These are phyloP conservation scores for Sorex fumeus DNA, from an alignment of 2,113 vertebrate genomes.

Conservation along the genomic window DNA sequence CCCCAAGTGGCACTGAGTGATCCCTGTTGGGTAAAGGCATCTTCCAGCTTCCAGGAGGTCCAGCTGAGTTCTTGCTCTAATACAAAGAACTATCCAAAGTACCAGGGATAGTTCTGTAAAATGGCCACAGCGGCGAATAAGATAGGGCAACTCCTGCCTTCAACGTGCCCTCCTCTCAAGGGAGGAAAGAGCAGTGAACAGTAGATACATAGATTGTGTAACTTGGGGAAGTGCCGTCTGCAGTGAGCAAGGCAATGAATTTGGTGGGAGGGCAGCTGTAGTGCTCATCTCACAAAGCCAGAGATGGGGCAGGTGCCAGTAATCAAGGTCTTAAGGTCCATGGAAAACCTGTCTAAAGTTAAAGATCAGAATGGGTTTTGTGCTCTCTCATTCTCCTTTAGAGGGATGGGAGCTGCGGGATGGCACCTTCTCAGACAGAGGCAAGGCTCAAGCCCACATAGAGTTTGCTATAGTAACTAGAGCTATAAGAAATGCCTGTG, in stretches of 20 bases:
- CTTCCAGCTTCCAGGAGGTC: neutral
- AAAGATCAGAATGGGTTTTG: neutral
- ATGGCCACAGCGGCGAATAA: accelerated
- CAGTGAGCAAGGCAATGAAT: neutral
- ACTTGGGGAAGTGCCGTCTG: neutral
- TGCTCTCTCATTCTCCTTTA: neutral
- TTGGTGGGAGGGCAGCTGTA: neutral
- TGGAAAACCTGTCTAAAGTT: neutral
- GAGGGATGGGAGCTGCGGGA: neutral
- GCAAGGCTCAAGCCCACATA: neutral
- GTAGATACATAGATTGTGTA: accelerated
- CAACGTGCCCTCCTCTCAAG: neutral
- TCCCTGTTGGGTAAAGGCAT: accelerated
- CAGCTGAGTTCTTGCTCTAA: neutral
- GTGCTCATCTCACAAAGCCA: neutral
- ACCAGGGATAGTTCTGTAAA: neutral
- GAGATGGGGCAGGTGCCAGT: accelerated
- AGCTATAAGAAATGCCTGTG: neutral
- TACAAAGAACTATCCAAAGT: neutral
- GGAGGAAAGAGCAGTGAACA: neutral
- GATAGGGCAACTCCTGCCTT: neutral
- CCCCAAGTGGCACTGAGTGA: neutral
- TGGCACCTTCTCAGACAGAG: neutral
- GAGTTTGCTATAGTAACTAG: neutral
- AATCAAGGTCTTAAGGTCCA: accelerated